These are phyloP conservation scores for Punctoribates punctum DNA, from an alignment of 2,888 invertebrate species.

Conservation along the genomic window DNA sequence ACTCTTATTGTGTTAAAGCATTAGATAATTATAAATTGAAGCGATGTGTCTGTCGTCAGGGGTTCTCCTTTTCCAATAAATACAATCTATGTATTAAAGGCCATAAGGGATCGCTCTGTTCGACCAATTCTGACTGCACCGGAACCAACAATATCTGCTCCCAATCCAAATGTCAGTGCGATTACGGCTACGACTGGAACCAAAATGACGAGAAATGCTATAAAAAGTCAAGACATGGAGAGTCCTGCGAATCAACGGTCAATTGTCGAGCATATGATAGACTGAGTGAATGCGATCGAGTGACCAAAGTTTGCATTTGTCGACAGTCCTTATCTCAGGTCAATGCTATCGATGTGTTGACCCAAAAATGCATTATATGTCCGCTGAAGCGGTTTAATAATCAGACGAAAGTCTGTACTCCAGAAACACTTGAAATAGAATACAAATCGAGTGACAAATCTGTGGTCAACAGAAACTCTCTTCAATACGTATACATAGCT, in stretches of 20 bases:
- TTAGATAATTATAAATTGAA: constrained; percentile 13
- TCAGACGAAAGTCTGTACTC: constrained; percentile 32
- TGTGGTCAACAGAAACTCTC: constrained; percentile 30
- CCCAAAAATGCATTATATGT: constrained; percentile 39
- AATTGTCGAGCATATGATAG: constrained; percentile 39
- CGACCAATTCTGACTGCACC: constrained; percentile 7
- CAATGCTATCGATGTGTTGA: constrained; percentile 37
- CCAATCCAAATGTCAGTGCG: constrained; percentile 35
- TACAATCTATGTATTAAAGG: constrained; percentile 25
- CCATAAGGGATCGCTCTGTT: constrained; percentile 30
- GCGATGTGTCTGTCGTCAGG: constrained; percentile 36
- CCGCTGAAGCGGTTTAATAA: constrained; percentile 33
- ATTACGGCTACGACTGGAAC: constrained; percentile 36
- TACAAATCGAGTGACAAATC: constrained; percentile 26
- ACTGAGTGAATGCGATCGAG: constrained; percentile 38
- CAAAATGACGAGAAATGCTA: constrained; percentile 36
- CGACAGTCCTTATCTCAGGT: constrained; percentile 33
- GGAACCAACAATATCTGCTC: constrained; percentile 30
- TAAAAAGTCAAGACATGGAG: constrained; percentile 29
- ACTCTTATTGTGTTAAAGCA: constrained; percentile 19
- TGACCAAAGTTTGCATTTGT: constrained; percentile 32
- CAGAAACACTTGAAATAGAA: constrained; percentile 31
- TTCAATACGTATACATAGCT: constrained; percentile 40
- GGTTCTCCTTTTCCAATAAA: constrained; percentile 27
- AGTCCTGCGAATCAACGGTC: constrained; percentile 32